A percentile compares a stretch with the other conserved stretches of the same genome.
Evolutionary conservation across 2,113 vertebrate genomes (phyloP).

Genomic region (Sprattus sprattus): DNA sequence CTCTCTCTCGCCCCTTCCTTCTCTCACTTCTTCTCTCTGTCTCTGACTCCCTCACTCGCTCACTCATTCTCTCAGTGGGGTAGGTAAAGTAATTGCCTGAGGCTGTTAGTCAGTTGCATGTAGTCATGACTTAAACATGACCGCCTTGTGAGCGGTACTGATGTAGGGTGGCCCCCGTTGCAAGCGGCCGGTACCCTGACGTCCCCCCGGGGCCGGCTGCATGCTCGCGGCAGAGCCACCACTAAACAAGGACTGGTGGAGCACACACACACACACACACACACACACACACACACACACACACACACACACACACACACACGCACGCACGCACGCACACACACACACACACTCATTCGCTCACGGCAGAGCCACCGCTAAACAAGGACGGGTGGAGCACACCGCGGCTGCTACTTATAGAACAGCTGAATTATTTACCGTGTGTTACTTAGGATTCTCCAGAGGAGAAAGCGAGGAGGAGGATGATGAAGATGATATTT

Average conservation of each 20-base stretch:
- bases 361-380: not conserved
- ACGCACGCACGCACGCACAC: no score
- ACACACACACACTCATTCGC: no score
- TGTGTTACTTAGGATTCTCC: not conserved
- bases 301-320: no score
- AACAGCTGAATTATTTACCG: not conserved
- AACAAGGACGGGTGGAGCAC: not conserved
- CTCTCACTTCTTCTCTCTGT: not conserved
- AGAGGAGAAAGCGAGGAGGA: not conserved
- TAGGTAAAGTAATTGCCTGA: not conserved
- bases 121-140: constrained; percentile 33
- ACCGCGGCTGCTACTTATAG: not conserved
- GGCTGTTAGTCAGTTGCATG: constrained; percentile 11
- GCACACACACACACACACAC: no score
- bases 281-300: no score
- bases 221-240: not conserved
- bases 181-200: not conserved
- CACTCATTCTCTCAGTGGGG: not conserved
- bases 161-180: not conserved
- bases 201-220: not conserved
- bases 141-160: not conserved
- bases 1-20: not conserved
- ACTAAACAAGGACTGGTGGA: not conserved
- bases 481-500: not conserved
- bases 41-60: not conserved